These are phyloP conservation scores for Fragum fragum DNA, from an alignment of 2,888 invertebrate species.

Conservation along the genomic window DNA sequence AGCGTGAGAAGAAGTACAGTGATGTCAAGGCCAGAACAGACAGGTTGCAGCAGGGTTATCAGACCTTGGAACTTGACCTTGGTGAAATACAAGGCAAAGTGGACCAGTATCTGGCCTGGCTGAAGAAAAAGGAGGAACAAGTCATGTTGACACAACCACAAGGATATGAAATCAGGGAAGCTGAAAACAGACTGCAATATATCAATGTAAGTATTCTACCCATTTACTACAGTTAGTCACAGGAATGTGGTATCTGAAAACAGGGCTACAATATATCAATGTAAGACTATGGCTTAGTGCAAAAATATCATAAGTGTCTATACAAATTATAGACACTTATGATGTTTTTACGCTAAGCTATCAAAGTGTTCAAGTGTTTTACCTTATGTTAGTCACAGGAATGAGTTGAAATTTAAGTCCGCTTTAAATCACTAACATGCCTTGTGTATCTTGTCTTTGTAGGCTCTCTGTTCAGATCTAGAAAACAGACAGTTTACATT, in stretches of 20 bases:
- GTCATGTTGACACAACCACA: conserved; percentile 65
- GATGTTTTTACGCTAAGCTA: too few species aligned
- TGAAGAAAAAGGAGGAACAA: conserved; percentile 73
- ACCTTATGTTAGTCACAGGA: too few species aligned
- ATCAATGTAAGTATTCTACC: conserved; percentile 86
- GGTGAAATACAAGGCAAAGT: conserved; percentile 78
- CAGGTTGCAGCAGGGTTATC: conserved; percentile 69
- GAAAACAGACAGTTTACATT: conserved; percentile 94
- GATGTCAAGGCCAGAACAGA: conserved; percentile 70
- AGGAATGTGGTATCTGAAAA: too few species aligned
- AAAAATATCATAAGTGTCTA: too few species aligned
- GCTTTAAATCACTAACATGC: too few species aligned
- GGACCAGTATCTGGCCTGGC: conserved; percentile 80
- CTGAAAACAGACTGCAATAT: conserved; percentile 70
- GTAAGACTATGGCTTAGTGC: too few species aligned
- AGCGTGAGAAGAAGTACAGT: conserved; percentile 72
- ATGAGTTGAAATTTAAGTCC: too few species aligned
- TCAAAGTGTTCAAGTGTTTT: too few species aligned
- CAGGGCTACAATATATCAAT: too few species aligned
- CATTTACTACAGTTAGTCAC: neutral
- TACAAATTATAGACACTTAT: too few species aligned
- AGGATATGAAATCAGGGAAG: conserved; percentile 71
- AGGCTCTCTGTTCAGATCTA: conserved; percentile 90
- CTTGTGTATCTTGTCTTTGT: neutral
- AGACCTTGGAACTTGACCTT: conserved; percentile 72